Evolutionary conservation across 1,140 invertebrate species (phyloP).

Genomic region (Orchesella cincta): DNA sequence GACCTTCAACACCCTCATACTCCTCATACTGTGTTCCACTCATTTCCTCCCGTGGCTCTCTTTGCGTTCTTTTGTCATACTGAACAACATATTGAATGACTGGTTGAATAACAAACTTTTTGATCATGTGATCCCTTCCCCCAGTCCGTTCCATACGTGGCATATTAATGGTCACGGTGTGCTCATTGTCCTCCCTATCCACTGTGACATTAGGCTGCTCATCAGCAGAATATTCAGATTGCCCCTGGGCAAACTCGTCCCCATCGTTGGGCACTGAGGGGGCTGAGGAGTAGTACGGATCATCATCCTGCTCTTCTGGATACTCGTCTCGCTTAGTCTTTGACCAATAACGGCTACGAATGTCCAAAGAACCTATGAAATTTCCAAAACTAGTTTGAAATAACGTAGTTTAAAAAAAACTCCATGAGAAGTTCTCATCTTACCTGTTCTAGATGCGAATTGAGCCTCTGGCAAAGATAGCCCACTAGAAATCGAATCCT

Average conservation of each 20-base stretch:
- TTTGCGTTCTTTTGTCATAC: not conserved
- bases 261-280: not conserved
- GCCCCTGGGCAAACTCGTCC: no score
- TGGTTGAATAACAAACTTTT: not conserved
- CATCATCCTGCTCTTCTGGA: not conserved
- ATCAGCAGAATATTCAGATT: no score
- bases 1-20: not conserved
- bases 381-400: not conserved
- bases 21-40: not conserved
- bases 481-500: not conserved
- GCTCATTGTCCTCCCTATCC: not conserved
- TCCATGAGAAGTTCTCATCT: not conserved
- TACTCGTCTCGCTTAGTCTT: not conserved
- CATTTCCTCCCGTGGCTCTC: not conserved
- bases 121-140: not conserved
- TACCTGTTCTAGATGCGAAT: not conserved
- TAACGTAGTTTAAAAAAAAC: not conserved
- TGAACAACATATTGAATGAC: not conserved
- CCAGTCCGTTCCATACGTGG: not conserved
- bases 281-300: not conserved
- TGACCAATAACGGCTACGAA: not conserved
- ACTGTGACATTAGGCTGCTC: not conserved
- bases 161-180: not conserved
- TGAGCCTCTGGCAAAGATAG: not conserved
- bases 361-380: not conserved